Evolutionary conservation across 1,140 invertebrate genomes (phyloP), one percentile per base, ranked within the genome.

Genomic region (Zaprionus capensis): DNA sequence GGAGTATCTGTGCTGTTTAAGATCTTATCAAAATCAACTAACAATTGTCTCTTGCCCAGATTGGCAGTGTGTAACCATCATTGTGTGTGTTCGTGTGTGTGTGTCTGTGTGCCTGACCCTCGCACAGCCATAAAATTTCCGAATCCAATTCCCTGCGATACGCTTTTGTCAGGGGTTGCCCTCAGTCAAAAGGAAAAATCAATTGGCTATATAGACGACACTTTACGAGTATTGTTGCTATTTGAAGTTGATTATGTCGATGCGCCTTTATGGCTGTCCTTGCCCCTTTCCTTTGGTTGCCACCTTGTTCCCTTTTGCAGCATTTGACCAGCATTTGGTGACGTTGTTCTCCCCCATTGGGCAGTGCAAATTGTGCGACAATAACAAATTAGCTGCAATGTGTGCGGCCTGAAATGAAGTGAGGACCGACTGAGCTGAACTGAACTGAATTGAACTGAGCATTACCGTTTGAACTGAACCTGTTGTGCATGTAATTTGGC

Each of bases 331-430:
- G 24, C 4, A 31, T 34, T 34, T 34, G 31, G 31, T 34, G 31
- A 41, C 38, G 46, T 34, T 65, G 36, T 34, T 11, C 11, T 34
- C 15, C 53, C 55, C 56, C 56, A 46, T 55, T 59, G 62, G 36
- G 65, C 66, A 78, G 70, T 67, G 76, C 71, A 76, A 81, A 81
- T 81, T 85, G 82, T 79, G 81, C 81, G 81, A 87, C 84, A 88
- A 88, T 81, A 87, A 88, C 84, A 81, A 81, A 87, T 88, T 87
- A 88, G 80, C 78, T 79, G 75, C 53, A 63, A 58, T 72, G 70
- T 72, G 70, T 76, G 77, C 68, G 67, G 58, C 59, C 67, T 64
- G 31, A 71, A 58, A 70, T 38, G 51, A 31, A 38, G 24, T 53
- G 24, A 56, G 62, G 62, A 41, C 14, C 14, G 62, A 34, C 28